Conservation (phyloP, 2,113 vertebrate species). For the Cebidichthys violaceus region DNA sequence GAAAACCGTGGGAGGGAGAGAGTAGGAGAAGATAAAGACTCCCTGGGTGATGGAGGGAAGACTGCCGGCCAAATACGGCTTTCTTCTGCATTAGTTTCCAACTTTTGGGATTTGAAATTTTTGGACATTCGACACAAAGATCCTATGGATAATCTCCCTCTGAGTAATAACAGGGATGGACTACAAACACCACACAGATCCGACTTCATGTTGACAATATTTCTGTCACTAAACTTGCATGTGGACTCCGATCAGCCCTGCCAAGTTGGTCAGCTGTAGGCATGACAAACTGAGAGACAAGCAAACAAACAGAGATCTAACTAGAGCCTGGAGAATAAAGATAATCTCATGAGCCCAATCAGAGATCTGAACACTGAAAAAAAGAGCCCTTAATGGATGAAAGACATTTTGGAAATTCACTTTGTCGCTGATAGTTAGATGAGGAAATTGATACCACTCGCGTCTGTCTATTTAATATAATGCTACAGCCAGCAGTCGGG, state of each 20-base stretch:
- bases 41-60: conserved; percentile 5
- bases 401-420: background rate
- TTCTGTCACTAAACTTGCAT: background rate
- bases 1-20: conserved; percentile 9
- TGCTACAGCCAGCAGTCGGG: background rate
- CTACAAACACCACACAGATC: background rate
- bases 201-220: background rate
- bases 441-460: background rate
- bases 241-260: background rate
- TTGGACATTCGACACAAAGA: conserved; percentile 19
- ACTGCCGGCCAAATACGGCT: background rate
- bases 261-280: conserved; percentile 6
- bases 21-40: conserved; percentile 29
- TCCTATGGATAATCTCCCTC: background rate
- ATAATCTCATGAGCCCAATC: background rate
- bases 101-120: background rate
- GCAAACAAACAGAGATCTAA: background rate
- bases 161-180: background rate
- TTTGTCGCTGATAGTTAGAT: background rate
- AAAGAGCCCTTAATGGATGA: background rate
- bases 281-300: background rate
- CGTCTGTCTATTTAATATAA: background rate
- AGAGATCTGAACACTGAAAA: background rate
- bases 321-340: background rate
- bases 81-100: conserved; percentile 3